phyloP scores from a whole-genome alignment of 2,113 vertebrate genomes.

The Protobothrops flavoviridis region DNA sequence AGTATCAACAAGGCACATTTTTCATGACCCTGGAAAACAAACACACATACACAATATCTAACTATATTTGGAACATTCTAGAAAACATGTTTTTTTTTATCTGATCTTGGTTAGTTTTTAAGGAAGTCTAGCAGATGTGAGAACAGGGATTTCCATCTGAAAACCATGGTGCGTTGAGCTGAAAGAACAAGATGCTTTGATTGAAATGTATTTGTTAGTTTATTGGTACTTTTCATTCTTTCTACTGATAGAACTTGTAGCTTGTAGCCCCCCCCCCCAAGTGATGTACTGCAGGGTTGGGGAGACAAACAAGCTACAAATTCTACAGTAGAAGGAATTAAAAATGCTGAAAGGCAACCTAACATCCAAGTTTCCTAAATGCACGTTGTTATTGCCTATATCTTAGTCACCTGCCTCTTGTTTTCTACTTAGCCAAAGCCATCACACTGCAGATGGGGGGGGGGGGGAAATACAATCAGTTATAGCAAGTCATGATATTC shows the following conservation, averaged over 20 bases:
- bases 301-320: background rate
- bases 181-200: background rate
- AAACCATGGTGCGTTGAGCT: background rate
- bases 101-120: background rate
- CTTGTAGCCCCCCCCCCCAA: background rate
- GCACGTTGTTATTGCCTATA: background rate
- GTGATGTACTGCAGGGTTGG: background rate
- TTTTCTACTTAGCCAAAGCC: background rate
- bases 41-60: background rate
- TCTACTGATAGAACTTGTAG: background rate
- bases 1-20: slow-evolving; percentile 93
- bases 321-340: background rate
- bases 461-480: background rate
- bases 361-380: background rate
- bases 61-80: background rate
- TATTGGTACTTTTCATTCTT: background rate
- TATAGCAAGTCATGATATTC: background rate
- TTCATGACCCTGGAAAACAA: slow-evolving; percentile 84
- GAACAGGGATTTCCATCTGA: background rate
- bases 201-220: background rate
- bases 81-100: background rate
- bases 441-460: background rate
- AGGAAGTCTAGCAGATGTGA: background rate
- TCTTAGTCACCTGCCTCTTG: background rate
- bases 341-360: background rate